Conservation (phyloP, 2,113 vertebrate genomes). For the Mirounga angustirostris region DNA sequence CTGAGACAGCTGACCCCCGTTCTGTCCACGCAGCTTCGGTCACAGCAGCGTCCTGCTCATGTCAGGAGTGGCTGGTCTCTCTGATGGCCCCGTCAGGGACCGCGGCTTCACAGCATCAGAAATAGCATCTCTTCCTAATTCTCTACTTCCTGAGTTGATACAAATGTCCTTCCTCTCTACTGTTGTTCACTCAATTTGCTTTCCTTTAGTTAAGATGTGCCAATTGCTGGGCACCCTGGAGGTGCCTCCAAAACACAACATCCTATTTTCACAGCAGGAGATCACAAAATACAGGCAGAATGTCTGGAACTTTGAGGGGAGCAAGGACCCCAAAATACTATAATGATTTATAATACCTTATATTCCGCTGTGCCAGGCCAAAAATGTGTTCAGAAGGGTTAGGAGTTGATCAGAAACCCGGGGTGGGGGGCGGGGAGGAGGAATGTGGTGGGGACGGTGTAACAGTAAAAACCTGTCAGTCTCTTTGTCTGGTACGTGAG, state of each 20-base stretch:
- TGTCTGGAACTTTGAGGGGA: conserved; percentile 46
- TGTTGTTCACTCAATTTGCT: conserved; percentile 4
- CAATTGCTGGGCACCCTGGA: conserved; percentile 44
- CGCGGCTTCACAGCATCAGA: neutral
- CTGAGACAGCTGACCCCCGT: neutral
- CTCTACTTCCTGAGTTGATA: neutral
- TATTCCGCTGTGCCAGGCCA: conserved; percentile 57
- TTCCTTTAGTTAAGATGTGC: conserved; percentile 46
- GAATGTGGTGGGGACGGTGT: neutral
- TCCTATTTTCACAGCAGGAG: conserved; percentile 59
- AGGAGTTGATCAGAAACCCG: conserved; percentile 47
- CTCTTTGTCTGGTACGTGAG: neutral
- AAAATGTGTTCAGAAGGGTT: neutral
- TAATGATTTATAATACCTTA: conserved; percentile 65
- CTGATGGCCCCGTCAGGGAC: neutral
- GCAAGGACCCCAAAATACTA: conserved; percentile 48
- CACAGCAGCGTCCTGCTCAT: neutral
- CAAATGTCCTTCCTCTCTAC: neutral
- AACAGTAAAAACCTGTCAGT: neutral
- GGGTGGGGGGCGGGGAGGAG: neutral
- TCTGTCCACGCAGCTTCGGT: accelerated
- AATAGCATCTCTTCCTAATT: neutral
- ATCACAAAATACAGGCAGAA: conserved; percentile 22
- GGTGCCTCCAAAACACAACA: conserved; percentile 26
- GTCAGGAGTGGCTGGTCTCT: neutral